phyloP scores from a whole-genome alignment of 2,797 vertebrate genomes.

The Hydrolagus colliei region DNA sequence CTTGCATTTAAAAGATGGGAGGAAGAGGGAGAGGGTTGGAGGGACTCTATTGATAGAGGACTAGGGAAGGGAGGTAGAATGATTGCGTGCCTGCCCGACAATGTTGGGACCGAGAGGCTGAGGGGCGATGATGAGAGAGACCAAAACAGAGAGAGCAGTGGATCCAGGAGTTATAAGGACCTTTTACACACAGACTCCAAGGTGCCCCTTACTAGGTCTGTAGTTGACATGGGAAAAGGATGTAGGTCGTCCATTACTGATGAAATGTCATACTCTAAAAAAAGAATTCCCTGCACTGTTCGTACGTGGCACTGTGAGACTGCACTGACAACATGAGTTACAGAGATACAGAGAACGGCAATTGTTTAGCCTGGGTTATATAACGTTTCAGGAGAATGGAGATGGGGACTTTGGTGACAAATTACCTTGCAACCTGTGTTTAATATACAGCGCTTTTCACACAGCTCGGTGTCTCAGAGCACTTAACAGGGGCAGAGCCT shows the following conservation, averaged over 20 bases:
- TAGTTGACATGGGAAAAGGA: neutral
- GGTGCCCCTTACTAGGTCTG: neutral
- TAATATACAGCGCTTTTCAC: no score
- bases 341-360: no score
- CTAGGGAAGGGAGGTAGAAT: no score
- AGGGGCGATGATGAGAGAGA: neutral
- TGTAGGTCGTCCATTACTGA: neutral
- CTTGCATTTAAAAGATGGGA: no score
- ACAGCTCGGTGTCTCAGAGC: no score
- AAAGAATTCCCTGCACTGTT: constrained; percentile 1
- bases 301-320: neutral
- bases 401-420: neutral
- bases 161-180: neutral
- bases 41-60: no score
- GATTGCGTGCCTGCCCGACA: no score
- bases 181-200: neutral
- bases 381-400: neutral
- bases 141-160: neutral
- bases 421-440: no score
- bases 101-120: no score
- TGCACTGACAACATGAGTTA: neutral
- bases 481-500: no score
- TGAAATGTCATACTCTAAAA: neutral
- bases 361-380: neutral
- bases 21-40: no score